phyloP scores from a whole-genome alignment of 2,888 invertebrate species.

The Heliconius charithonia region DNA sequence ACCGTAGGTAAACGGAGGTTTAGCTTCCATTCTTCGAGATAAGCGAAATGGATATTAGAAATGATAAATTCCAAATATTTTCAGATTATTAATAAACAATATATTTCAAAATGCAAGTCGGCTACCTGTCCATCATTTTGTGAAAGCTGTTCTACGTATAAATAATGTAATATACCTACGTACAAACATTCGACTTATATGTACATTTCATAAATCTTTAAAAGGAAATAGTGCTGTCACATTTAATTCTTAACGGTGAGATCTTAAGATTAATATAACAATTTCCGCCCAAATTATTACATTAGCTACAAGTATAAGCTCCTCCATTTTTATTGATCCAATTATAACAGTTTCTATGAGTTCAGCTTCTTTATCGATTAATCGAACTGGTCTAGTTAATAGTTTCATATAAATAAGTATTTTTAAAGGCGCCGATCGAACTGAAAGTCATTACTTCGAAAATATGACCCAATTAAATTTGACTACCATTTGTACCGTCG shows the following conservation, averaged over 20 bases:
- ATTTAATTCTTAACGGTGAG: conserved; percentile 31
- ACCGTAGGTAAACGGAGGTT: too few species aligned
- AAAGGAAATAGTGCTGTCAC: conserved; percentile 18
- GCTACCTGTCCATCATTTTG: background rate
- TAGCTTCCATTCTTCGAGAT: too few species aligned
- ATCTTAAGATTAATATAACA: conserved; percentile 49
- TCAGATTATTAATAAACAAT: background rate
- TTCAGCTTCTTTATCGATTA: conserved; percentile 62
- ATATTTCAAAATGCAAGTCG: background rate
- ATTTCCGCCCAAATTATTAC: conserved; percentile 51
- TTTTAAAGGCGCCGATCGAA: conserved; percentile 74
- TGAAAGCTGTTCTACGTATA: background rate
- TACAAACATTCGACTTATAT: background rate
- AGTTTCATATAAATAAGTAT: conserved; percentile 75
- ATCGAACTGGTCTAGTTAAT: conserved; percentile 73
- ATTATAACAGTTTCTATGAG: conserved; percentile 54
- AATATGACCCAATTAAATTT: conserved; percentile 73
- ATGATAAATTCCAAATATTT: background rate
- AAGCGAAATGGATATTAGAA: background rate
- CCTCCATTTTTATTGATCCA: conserved; percentile 39
- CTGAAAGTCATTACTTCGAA: conserved; percentile 66
- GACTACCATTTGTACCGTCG: conserved; percentile 36
- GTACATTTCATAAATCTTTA: background rate
- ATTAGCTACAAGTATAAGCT: conserved; percentile 39
- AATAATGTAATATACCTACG: conserved; percentile 5